Conservation (phyloP, 2,888 invertebrate genomes). For the Pherbina coryleti region DNA sequence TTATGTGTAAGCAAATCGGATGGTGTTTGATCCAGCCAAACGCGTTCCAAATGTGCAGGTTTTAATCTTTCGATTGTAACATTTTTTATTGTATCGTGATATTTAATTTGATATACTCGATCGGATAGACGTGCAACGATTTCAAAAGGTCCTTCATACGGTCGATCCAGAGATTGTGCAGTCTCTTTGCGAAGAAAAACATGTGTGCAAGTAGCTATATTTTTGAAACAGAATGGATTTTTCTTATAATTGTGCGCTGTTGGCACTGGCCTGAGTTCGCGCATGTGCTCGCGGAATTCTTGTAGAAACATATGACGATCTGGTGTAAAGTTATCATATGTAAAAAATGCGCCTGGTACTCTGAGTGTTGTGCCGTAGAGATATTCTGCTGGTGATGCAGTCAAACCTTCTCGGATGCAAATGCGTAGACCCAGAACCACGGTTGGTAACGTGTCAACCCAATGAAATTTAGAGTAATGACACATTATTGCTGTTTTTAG, state of each 20-base stretch:
- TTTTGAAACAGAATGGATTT: slow-evolving; percentile 29
- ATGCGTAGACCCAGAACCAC: slow-evolving; percentile 21
- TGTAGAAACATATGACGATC: slow-evolving; percentile 33
- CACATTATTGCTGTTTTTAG: slow-evolving; percentile 18
- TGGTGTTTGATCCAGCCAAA: neutral
- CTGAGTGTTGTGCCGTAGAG: slow-evolving; percentile 29
- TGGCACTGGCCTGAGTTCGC: slow-evolving; percentile 26
- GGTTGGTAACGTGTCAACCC: slow-evolving; percentile 27
- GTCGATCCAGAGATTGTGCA: slow-evolving; percentile 24
- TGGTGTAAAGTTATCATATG: slow-evolving; percentile 3
- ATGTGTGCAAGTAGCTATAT: slow-evolving; percentile 30
- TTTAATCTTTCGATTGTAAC: slow-evolving; percentile 36
- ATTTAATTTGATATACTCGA: slow-evolving; percentile 22
- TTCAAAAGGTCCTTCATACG: slow-evolving; percentile 37
- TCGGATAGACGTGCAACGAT: slow-evolving; percentile 25
- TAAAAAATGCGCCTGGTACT: slow-evolving; percentile 42
- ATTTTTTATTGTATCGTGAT: slow-evolving; percentile 12
- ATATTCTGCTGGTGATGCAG: slow-evolving; percentile 31
- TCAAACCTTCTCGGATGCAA: no score
- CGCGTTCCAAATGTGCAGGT: slow-evolving; percentile 25
- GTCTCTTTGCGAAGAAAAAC: slow-evolving; percentile 36
- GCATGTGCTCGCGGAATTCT: slow-evolving; percentile 27
- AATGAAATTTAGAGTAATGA: slow-evolving; percentile 20
- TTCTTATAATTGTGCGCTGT: slow-evolving; percentile 28
- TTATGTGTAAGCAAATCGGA: no score